A percentile compares a stretch with the other conserved stretches of the same genome.
Conservation (phyloP, 1,140 invertebrate species). For the Leptinotarsa defecta region DNA sequence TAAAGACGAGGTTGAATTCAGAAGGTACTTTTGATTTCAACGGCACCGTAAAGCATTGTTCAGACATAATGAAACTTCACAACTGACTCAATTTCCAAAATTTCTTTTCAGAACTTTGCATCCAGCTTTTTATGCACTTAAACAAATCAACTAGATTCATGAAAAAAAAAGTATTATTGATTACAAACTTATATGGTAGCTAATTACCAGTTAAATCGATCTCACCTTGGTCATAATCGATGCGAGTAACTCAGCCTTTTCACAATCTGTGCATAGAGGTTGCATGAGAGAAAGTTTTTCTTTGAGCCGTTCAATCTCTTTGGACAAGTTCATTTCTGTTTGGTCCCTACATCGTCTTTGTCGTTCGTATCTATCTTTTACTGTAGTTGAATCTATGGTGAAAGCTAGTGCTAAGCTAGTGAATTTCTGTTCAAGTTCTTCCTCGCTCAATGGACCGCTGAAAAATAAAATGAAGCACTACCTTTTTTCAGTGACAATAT, state of each 20-base stretch:
- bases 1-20: too few species aligned
- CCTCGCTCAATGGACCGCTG: slow-evolving; percentile 49
- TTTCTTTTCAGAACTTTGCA: too few species aligned
- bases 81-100: too few species aligned
- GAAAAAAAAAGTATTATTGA: too few species aligned
- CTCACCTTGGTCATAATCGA: background rate
- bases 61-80: too few species aligned
- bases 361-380: slow-evolving; percentile 50
- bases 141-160: too few species aligned
- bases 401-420: slow-evolving; percentile 51
- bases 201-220: background rate
- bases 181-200: too few species aligned
- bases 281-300: slow-evolving; percentile 47
- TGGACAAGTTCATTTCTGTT: slow-evolving; percentile 51
- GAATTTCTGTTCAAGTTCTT: slow-evolving; percentile 54
- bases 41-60: too few species aligned
- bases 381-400: slow-evolving; percentile 52
- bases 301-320: slow-evolving; percentile 50
- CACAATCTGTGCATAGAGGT: slow-evolving; percentile 50
- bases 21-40: too few species aligned
- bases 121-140: too few species aligned
- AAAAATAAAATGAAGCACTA: slow-evolving; percentile 11
- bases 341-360: slow-evolving; percentile 51
- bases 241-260: slow-evolving; percentile 51
- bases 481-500: too few species aligned